A percentile compares a stretch with the other conserved stretches of the same genome.
Evolutionary conservation across 2,888 invertebrate genomes (phyloP).

Genomic region (Drosophila neotestacea): DNA sequence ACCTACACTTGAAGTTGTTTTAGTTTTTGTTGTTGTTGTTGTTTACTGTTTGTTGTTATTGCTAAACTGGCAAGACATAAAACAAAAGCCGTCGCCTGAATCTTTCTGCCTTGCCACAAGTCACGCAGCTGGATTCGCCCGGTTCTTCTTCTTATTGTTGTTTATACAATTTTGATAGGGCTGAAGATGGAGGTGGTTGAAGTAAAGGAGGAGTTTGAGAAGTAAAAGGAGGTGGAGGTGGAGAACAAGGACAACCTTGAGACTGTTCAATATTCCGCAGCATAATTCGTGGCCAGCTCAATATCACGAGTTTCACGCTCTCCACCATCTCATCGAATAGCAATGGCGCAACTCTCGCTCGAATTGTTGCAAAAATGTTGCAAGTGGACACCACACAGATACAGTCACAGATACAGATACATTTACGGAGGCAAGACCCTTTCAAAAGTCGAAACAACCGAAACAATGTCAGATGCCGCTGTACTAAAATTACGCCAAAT

Average conservation of each 20-base stretch:
- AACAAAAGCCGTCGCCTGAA: conserved; percentile 50
- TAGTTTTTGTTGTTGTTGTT: conserved; percentile 24
- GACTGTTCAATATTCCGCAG: conserved; percentile 74
- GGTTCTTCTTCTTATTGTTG: conserved; percentile 12
- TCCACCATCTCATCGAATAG: conserved; percentile 16
- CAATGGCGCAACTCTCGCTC: conserved; percentile 32
- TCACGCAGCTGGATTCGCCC: conserved; percentile 41
- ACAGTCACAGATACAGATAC: background rate
- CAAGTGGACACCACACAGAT: conserved; percentile 51
- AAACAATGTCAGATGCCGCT: conserved; percentile 54
- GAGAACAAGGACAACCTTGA: conserved; percentile 65
- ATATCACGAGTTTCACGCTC: conserved; percentile 67
- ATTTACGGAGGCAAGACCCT: conserved; percentile 5
- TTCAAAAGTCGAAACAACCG: conserved; percentile 44
- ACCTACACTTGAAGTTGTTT: conserved; percentile 41
- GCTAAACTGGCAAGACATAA: conserved; percentile 44
- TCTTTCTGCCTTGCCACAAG: conserved; percentile 18
- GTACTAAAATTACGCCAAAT: conserved; percentile 77
- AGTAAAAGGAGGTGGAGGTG: background rate
- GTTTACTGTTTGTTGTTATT: conserved; percentile 27
- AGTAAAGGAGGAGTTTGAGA: conserved; percentile 1
- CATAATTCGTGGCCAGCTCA: conserved; percentile 74
- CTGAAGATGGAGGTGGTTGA: background rate
- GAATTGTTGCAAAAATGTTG: conserved; percentile 36
- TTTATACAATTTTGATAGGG: conserved; percentile 2